Base-by-base conservation (phyloP, 2,888 invertebrate species). In the Invenusta paracnida region DNA sequence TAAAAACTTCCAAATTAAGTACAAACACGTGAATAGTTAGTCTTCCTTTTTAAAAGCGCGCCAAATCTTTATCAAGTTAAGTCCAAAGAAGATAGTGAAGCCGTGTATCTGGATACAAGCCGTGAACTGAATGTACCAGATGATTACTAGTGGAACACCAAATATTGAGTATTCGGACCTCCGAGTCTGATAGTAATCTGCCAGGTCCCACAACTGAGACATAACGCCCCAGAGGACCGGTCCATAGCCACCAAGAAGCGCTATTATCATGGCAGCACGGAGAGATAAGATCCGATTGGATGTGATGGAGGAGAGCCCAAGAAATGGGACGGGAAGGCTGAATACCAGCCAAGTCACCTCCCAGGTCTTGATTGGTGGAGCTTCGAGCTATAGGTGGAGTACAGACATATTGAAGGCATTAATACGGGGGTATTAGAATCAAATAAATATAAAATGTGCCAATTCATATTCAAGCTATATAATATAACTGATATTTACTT, bases 71-170 rank as follows among this genome's bases (percentile, higher is more conserved):
- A 84, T 17, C 25, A 84, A 67, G 27, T 84, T 25, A 17, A 84
- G 30, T 2, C 84, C 84, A 67, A 84, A 84, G 29, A 67, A 84
- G n/a, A 84, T 29, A 5, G 84, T 67, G 48, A 84, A 84, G 25
- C 84, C 84, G 27, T 84, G 84, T 27, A 84, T 84, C 73, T 84
- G 84, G 67, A 84, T 84, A 29, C 84, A 84, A 0, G 67, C 84
- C 25, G 67, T 67, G 67, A 84, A 84, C 27, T 67, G 73, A 0
- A 84, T 29, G 30, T 84, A 84, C 84, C 84, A 84, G 13, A 84
- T 67, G 67, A 84, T 67, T 27, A 84, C 84, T 5, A 84, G 73
- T 28, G 84, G 84, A 28, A 84, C 66, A 25, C 84, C 84, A 84
- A 84, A 84, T 27, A 84, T 13, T 11, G 67, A 67, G 30, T 29